Conservation (phyloP, 2,797 vertebrate genomes). For the Coendou prehensilis region DNA sequence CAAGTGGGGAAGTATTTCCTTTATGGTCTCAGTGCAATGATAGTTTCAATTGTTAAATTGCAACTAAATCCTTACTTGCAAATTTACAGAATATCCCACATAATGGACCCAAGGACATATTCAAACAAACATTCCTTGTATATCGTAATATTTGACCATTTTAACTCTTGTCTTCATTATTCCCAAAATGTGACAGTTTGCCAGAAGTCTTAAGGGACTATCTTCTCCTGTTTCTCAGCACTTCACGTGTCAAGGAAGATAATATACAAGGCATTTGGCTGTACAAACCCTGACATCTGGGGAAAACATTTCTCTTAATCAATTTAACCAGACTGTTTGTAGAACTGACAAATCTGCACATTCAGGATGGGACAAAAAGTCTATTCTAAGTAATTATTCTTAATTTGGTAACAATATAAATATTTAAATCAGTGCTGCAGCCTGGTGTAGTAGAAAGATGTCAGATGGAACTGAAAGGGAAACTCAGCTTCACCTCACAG, state of each 20-base stretch:
- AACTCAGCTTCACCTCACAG: conserved; percentile 1
- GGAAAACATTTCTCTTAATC: conserved; percentile 24
- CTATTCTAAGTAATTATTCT: conserved; percentile 63
- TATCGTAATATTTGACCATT: neutral
- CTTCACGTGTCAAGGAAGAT: neutral
- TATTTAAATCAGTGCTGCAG: conserved; percentile 57
- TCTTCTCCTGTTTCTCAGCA: conserved; percentile 33
- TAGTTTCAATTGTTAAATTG: conserved; percentile 56
- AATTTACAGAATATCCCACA: neutral
- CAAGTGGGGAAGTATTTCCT: neutral
- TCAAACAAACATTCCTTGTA: neutral
- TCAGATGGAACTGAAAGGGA: conserved; percentile 47
- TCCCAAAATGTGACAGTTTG: neutral
- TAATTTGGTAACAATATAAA: conserved; percentile 70
- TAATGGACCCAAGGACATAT: neutral
- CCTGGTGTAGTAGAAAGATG: neutral
- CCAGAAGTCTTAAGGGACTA: conserved; percentile 32
- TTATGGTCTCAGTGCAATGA: neutral
- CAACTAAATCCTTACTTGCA: conserved; percentile 34
- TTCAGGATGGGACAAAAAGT: conserved; percentile 19
- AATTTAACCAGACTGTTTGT: conserved; percentile 28
- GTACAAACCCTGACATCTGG: neutral
- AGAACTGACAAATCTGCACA: conserved; percentile 46
- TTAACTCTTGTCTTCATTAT: conserved; percentile 25
- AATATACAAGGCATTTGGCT: conserved; percentile 32